Base-by-base conservation (phyloP, 2,113 vertebrate genomes). In the Etheostoma spectabile region DNA sequence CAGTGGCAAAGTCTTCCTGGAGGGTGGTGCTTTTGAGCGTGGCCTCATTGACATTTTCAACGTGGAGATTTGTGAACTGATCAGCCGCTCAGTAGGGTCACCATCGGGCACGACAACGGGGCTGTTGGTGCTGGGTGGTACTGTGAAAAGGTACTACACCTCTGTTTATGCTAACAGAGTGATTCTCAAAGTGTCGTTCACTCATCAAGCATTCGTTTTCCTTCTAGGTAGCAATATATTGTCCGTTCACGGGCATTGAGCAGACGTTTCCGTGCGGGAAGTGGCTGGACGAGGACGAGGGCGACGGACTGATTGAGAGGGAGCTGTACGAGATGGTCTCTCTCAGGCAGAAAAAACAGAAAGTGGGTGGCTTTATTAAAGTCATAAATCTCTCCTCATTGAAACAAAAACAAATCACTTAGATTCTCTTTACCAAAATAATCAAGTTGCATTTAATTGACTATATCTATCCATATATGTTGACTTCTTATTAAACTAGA, bases 311-410 rank as follows among this genome's bases (percentile, higher is more conserved):
- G 63, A 97, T 99, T 2, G 98, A 99, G 82, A 87, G 97, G 80
- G 98, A 99, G 62, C 96, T 99, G 51, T 97, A 98, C 0, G 98
- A 99, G 94, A 98, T 99, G 98, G 95, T 99, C 14, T 99, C 98
- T 1, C 93, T 99, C 10, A 95, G 97, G 33, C 96, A 97, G 90
- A 97, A 95, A 88, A 96, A 96, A 80, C 91, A 95, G 66, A 99
- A 99, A 99, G 98, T 98, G 93, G 33, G 96, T 94, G 5, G 22
- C n/a, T 7, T 46, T 30, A 45, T 66, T 70, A 48, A 42, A 2
- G 33, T 60, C 24, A 21, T 18, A 68, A 16, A 60, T 64, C 19
- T 67, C 57, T 66, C 18, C 11, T 46, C 21, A 51, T 15, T 19
- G 33, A 24, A 33, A 52, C 4, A 51, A 82, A 69, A 48, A 5